A percentile compares a stretch with the other conserved stretches of the same genome.
Evolutionary conservation across 2,113 vertebrate species (phyloP).

Genomic region (Aepyceros melampus): DNA sequence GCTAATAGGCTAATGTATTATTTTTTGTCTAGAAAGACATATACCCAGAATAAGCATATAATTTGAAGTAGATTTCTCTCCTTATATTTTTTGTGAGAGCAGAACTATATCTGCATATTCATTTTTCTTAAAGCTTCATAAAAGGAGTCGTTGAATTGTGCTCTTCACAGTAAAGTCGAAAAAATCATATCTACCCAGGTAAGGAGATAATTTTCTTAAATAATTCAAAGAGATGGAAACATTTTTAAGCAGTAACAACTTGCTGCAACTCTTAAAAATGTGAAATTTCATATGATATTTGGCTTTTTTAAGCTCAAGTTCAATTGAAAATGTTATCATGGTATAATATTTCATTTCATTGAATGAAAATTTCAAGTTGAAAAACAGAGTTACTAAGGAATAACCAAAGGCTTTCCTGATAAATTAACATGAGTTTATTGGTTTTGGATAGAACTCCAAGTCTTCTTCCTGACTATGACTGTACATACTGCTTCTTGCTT

Average conservation of each 20-base stretch:
- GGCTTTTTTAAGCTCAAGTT: background rate
- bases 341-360: background rate
- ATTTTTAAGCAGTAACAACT: background rate
- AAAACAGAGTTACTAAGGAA: background rate
- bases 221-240: conserved; percentile 26
- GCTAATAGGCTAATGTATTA: background rate
- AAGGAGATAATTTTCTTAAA: conserved; percentile 36
- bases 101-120: conserved; percentile 7
- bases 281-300: background rate
- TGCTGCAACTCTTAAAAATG: background rate
- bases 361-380: background rate
- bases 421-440: background rate
- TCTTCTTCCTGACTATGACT: background rate
- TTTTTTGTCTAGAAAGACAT: background rate
- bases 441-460: background rate
- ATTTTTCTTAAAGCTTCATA: conserved; percentile 38
- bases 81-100: background rate
- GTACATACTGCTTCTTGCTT: background rate
- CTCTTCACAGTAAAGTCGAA: conserved; percentile 26
- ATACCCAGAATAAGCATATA: background rate
- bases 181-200: conserved; percentile 21
- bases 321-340: background rate
- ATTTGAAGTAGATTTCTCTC: background rate
- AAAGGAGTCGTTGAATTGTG: conserved; percentile 34
- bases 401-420: background rate